Evolutionary conservation across 2,888 invertebrate genomes (phyloP).

Genomic region (Ypsolopha sequella): DNA sequence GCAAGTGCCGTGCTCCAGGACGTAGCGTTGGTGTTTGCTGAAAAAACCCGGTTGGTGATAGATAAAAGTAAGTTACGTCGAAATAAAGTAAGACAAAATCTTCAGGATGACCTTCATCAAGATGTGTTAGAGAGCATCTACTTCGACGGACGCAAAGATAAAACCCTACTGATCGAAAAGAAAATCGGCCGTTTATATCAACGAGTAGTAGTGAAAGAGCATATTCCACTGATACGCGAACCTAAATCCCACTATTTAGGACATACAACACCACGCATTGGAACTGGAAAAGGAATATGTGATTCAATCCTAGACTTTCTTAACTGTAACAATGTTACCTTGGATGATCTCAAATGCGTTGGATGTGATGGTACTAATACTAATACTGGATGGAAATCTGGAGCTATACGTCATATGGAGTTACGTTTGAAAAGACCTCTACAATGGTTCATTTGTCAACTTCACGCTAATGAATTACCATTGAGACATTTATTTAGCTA

Average conservation of each 20-base stretch:
- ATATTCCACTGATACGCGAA: slow-evolving; percentile 11
- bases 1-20: slow-evolving; percentile 10
- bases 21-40: slow-evolving; percentile 1
- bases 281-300: slow-evolving; percentile 2
- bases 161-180: slow-evolving; percentile 7
- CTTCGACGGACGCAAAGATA: slow-evolving; percentile 13
- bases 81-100: slow-evolving; percentile 3
- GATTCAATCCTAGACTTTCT: not conserved
- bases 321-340: not conserved
- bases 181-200: slow-evolving; percentile 8
- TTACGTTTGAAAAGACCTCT: slow-evolving; percentile 11
- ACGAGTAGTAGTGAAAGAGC: slow-evolving; percentile 7
- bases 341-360: slow-evolving; percentile 9
- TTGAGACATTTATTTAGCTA: slow-evolving; percentile 14
- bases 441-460: slow-evolving; percentile 2
- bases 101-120: not conserved
- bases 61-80: slow-evolving; percentile 10
- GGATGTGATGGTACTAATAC: slow-evolving; percentile 15
- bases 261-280: not conserved
- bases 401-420: slow-evolving; percentile 12
- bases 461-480: slow-evolving; percentile 15
- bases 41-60: slow-evolving; percentile 1
- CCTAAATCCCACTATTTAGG: slow-evolving; percentile 9
- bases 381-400: slow-evolving; percentile 12
- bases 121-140: slow-evolving; percentile 10